Percentiles rank a stretch among this genome's conserved stretches.
phyloP scores from a whole-genome alignment of 2,113 vertebrate genomes.

The Todiramphus saurophagus region DNA sequence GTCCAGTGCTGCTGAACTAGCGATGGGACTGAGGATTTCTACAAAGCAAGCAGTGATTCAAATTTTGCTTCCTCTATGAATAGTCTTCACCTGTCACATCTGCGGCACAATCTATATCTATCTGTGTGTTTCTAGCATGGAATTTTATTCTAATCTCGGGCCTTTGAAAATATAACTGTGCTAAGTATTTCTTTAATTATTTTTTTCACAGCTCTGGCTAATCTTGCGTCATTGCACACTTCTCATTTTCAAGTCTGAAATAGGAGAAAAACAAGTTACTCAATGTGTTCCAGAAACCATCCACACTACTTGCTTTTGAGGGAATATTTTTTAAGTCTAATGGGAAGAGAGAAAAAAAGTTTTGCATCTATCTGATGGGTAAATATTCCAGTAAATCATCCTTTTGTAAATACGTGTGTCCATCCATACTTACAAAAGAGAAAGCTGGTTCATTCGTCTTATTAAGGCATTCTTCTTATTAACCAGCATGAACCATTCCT shows the following conservation, averaged over 20 bases:
- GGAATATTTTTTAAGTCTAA: neutral
- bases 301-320: neutral
- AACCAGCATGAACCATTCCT: conserved; percentile 99
- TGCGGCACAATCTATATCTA: neutral
- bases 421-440: conserved; percentile 88
- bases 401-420: neutral
- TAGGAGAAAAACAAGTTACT: neutral
- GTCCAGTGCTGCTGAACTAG: neutral
- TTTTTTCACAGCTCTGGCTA: conserved; percentile 18
- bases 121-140: neutral
- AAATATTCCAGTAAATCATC: neutral
- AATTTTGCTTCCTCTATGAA: neutral
- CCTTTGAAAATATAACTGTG: neutral
- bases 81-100: neutral
- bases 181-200: neutral
- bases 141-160: neutral
- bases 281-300: neutral
- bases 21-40: neutral
- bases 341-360: neutral
- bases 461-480: conserved; percentile 99
- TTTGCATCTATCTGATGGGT: neutral
- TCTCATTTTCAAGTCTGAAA: conserved; percentile 27
- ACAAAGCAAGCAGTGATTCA: neutral
- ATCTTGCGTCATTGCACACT: neutral
- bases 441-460: conserved; percentile 97